Evolutionary conservation across 1,140 invertebrate genomes (phyloP), one percentile per base, ranked within the genome.

Genomic region (Varroa destructor): DNA sequence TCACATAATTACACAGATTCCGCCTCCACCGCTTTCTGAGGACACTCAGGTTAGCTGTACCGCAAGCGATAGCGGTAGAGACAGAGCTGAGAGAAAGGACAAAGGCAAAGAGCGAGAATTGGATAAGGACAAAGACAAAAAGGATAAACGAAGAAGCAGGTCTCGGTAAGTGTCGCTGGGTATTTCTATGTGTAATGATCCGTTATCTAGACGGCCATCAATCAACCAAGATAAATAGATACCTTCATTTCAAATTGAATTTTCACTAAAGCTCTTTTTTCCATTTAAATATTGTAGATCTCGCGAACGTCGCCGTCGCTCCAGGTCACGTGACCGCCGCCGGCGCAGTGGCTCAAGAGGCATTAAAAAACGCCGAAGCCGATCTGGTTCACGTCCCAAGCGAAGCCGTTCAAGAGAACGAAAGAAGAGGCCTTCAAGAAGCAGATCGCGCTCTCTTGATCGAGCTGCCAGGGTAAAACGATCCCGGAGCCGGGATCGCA

Each of bases 261-360:
- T 25, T 25, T 25, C 25, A 25, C 25, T 25, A 25, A 25, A 25
- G 25, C 25, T 25, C 25, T 25, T 25, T 25, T 25, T 25, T 25
- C 25, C 25, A 25, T 25, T 25, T 25, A 25, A 25, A 25, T 25
- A 25, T 25, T 25, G 8, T 12, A 67, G 61, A 40, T 67, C 61
- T 40, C 61, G 61, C 40, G 61, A 67, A 36, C 61, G 61, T 40
- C 61, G 61, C 4, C 61, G 61, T 1, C 61, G 61, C 4, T 67
- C 61, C 36, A 12, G 61, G 5, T 67, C 61, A 12, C 10, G 36
- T 5, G 61, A 67, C 8, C 61, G 61, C 37, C 40, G 37, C 40
- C 61, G 61, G 5, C 61, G 61, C 2, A 67, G 61, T 37, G 37
- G 61, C 61, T 67, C 61, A 67, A 67, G 61, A 67, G 61, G 61